Percentiles rank a stretch among this genome's conserved stretches.
Conservation (phyloP, 37 sponge, comb jelly and placozoan species). For the Theonella swinhoei region DNA sequence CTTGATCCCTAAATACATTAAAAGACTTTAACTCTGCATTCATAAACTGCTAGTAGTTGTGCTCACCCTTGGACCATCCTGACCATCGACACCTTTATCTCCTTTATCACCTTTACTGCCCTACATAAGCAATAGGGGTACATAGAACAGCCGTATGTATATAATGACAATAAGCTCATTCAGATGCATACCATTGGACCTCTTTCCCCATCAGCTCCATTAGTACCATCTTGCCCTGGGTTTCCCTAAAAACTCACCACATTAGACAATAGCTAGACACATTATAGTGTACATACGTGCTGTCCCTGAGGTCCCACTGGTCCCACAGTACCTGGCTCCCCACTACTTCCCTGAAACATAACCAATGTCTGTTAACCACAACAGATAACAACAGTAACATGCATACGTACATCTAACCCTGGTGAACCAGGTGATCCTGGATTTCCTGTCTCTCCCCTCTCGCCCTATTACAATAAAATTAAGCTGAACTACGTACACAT, state of each 20-base stretch:
- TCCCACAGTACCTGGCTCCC: constrained; percentile 21
- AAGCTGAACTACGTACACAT: neutral
- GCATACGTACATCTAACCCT: constrained; percentile 34
- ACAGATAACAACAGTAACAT: neutral
- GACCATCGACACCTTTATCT: constrained; percentile 3
- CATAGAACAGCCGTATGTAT: neutral
- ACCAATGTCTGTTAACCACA: neutral
- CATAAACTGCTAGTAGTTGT: neutral
- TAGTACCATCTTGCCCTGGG: constrained; percentile 33
- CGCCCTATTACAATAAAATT: neutral
- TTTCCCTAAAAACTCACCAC: constrained; percentile 17
- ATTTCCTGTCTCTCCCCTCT: constrained; percentile 11
- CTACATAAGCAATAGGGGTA: constrained; percentile 1
- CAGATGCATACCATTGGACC: constrained; percentile 21
- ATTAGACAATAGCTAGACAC: neutral
- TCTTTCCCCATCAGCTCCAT: constrained; percentile 52
- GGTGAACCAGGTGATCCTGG: constrained; percentile 40
- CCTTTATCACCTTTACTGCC: constrained; percentile 26
- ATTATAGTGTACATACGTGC: constrained; percentile 15
- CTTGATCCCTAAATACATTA: constrained; percentile 7
- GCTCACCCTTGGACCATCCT: constrained; percentile 18
- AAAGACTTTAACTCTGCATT: neutral
- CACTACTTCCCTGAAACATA: constrained; percentile 1
- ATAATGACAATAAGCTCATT: neutral
- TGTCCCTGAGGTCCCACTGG: constrained; percentile 44